A percentile compares a stretch with the other conserved stretches of the same genome.
Evolutionary conservation across 2,797 vertebrate genomes (phyloP).

Genomic region (Characodon lateralis): DNA sequence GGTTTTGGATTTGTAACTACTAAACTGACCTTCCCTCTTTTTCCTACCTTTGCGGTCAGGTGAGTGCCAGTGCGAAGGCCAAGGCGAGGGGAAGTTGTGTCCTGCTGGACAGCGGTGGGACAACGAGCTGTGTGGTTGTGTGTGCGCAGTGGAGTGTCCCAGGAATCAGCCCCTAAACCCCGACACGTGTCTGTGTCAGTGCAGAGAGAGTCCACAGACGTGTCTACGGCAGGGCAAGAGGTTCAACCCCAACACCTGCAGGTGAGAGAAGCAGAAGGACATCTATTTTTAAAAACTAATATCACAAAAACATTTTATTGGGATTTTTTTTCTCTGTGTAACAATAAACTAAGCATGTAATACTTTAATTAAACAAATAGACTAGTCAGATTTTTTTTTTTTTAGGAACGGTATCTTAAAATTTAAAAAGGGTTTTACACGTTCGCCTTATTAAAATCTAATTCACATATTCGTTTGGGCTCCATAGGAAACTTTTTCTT

Average conservation of each 20-base stretch:
- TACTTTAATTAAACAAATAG: too few species aligned
- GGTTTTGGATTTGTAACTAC: neutral
- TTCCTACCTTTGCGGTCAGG: constrained; percentile 45
- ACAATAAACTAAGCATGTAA: too few species aligned
- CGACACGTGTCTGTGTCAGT: constrained; percentile 79
- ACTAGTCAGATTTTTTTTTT: too few species aligned
- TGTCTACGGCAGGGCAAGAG: constrained; percentile 80
- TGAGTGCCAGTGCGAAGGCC: constrained; percentile 78
- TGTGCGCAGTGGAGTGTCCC: constrained; percentile 74
- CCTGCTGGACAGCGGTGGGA: constrained; percentile 78
- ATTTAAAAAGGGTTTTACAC: too few species aligned
- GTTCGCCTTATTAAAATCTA: too few species aligned
- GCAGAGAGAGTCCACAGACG: constrained; percentile 74
- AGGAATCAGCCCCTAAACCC: constrained; percentile 77
- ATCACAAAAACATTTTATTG: too few species aligned
- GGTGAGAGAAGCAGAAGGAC: constrained; percentile 55
- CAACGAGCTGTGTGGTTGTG: constrained; percentile 77
- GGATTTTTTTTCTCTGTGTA: too few species aligned
- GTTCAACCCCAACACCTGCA: constrained; percentile 79
- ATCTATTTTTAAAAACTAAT: too few species aligned
- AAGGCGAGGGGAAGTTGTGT: constrained; percentile 63
- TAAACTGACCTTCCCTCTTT: neutral
- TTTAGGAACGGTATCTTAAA: too few species aligned
- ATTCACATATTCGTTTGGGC: too few species aligned
- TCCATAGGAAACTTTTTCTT: too few species aligned